Percentiles rank a stretch among this genome's conserved stretches.
These are phyloP conservation scores for Zygogramma bicolorata DNA, from an alignment of 2,888 invertebrate genomes.

Conservation along the genomic window DNA sequence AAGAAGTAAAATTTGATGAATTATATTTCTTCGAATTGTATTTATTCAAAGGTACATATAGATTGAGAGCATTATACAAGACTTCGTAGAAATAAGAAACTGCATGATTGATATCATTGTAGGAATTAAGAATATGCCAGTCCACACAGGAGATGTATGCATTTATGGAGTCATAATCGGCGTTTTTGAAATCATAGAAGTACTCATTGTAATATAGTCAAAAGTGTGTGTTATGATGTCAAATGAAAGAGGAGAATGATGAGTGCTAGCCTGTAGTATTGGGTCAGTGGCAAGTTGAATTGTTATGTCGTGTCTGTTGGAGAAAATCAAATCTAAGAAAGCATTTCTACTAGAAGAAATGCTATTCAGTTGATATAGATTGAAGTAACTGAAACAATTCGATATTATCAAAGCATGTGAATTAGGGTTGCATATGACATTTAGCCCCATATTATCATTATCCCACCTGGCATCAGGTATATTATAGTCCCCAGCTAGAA, in stretches of 20 bases:
- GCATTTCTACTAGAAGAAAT: constrained; percentile 7
- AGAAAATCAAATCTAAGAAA: constrained; percentile 7
- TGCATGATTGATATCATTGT: constrained; percentile 12
- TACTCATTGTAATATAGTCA: constrained; percentile 3
- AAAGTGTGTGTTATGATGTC: not conserved
- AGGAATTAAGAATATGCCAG: not conserved
- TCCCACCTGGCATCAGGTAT: constrained; percentile 14
- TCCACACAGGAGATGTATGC: not conserved
- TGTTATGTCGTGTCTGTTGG: constrained; percentile 2
- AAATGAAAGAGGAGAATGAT: constrained; percentile 7
- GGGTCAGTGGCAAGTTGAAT: constrained; percentile 1
- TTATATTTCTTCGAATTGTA: not conserved
- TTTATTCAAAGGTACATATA: constrained; percentile 4
- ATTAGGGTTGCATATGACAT: not conserved
- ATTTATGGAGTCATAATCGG: not conserved
- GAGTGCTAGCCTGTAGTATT: not conserved
- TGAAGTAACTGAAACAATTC: constrained; percentile 8
- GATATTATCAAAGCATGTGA: constrained; percentile 5
- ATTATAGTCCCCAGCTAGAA: constrained; percentile 8
- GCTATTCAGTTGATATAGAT: not conserved
- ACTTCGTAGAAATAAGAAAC: constrained; percentile 12
- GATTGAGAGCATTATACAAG: constrained; percentile 14
- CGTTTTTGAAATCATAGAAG: constrained; percentile 9
- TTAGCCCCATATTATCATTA: constrained; percentile 6
- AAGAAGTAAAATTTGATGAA: constrained; percentile 2